These are phyloP conservation scores for Apamea sordens DNA, from an alignment of 2,888 invertebrate species.

Conservation along the genomic window DNA sequence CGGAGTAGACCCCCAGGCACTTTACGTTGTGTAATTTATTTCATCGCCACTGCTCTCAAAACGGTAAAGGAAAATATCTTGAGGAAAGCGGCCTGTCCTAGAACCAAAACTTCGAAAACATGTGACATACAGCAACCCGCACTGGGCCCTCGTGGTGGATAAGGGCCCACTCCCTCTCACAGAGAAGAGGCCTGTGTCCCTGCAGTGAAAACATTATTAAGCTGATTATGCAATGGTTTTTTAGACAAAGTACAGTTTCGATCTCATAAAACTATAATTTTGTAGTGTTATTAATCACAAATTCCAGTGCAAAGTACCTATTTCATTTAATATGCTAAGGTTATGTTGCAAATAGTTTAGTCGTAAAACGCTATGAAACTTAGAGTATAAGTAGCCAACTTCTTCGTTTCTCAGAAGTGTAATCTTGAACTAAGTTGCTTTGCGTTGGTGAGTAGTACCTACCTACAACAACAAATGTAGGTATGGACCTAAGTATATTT, in stretches of 20 bases:
- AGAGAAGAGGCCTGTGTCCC: background rate
- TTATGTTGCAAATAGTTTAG: conserved; percentile 41
- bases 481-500: background rate
- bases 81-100: too few species aligned
- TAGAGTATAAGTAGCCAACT: conserved; percentile 47
- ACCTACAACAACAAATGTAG: background rate
- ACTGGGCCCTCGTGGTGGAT: background rate
- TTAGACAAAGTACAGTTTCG: background rate
- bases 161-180: too few species aligned
- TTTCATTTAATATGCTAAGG: conserved; percentile 27
- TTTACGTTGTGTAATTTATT: background rate
- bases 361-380: conserved; percentile 49
- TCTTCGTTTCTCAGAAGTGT: conserved; percentile 46
- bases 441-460: conserved; percentile 35
- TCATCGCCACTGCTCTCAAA: background rate
- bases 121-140: too few species aligned
- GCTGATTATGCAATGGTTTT: background rate
- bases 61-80: background rate
- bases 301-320: background rate
- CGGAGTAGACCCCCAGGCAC: too few species aligned
- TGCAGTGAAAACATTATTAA: background rate
- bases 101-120: too few species aligned
- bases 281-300: background rate
- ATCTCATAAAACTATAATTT: background rate
- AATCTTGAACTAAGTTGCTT: conserved; percentile 52